Base-by-base conservation (phyloP, 2,113 vertebrate species). In the Paradisaea rubra region DNA sequence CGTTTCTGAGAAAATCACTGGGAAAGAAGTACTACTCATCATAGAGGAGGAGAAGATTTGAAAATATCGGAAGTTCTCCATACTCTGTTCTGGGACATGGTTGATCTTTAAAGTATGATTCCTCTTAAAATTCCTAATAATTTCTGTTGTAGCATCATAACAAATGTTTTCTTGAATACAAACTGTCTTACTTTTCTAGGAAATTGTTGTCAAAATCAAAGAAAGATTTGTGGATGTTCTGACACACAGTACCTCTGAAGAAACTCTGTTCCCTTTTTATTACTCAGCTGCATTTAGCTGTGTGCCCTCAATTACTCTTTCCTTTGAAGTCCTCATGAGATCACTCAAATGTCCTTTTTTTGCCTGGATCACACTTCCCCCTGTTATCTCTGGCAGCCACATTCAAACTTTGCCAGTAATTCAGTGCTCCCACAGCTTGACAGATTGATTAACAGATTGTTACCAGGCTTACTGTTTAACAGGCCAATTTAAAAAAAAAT, bases 371-470 rank as follows among this genome's bases (percentile, higher is more conserved):
- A 81, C 52, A 47, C 69, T 88, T 79, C 35, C 56, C 83, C 71
- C 64, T 4, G 1, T 90, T 93, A 88, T 88, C 86, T 94, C 80
- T 93, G 72, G 56, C 53, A 92, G 68, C 68, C 72, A 86, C 49
- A 15, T 81, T 86, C 82, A 95, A 86, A 91, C 72, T 90, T 93
- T 83, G 76, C 76, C 88, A 92, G 76, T 88, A 93, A 93, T 92
- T 92, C 86, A 42, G 50, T 90, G 86, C 88, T 93, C 81, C 88
- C 77, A 52, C 86, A 96, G 91, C 81, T 79, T 92, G 83, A 95
- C 86, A 97, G 96, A 91, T 96, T 92, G 95, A 95, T 83, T 89
- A 96, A 95, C 92, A 96, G 92, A 92, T 94, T 96, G 92, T 86
- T 96, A 92, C 83, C 65, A 94, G 83, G 61, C 91, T 95, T 91